phyloP scores from a whole-genome alignment of 2,797 vertebrate species.

The Chrysocyon brachyurus region DNA sequence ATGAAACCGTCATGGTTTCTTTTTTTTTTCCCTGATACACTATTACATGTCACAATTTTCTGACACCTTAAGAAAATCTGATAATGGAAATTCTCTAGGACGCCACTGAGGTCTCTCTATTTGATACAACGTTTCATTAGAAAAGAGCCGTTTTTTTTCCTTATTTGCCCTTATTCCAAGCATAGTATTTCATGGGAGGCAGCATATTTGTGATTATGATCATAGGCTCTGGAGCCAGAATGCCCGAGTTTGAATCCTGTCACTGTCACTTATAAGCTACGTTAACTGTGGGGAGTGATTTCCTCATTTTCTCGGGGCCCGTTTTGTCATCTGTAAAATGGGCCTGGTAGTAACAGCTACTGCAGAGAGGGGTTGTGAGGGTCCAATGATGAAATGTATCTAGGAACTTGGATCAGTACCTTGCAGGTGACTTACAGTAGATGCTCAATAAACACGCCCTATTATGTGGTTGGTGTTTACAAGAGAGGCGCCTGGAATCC shows the following conservation, averaged over 20 bases:
- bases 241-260: not conserved
- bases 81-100: constrained; percentile 35
- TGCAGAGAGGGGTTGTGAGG: not conserved
- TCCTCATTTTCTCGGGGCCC: not conserved
- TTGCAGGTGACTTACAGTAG: not conserved
- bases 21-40: not conserved
- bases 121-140: constrained; percentile 30
- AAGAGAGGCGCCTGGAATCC: not conserved
- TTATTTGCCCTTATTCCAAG: not conserved
- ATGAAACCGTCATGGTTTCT: constrained; percentile 1
- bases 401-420: no score
- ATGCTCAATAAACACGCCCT: not conserved
- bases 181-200: not conserved
- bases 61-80: constrained; percentile 34
- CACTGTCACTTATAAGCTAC: not conserved
- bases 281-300: not conserved
- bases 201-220: not conserved
- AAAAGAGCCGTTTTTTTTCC: constrained; percentile 19
- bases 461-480: not conserved
- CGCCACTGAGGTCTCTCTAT: not conserved
- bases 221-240: not conserved
- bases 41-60: not conserved
- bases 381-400: not conserved
- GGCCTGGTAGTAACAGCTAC: not conserved
- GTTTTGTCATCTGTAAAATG: not conserved